Base-by-base conservation (phyloP, 1,140 invertebrate species). In the Trichoplusia ni region DNA sequence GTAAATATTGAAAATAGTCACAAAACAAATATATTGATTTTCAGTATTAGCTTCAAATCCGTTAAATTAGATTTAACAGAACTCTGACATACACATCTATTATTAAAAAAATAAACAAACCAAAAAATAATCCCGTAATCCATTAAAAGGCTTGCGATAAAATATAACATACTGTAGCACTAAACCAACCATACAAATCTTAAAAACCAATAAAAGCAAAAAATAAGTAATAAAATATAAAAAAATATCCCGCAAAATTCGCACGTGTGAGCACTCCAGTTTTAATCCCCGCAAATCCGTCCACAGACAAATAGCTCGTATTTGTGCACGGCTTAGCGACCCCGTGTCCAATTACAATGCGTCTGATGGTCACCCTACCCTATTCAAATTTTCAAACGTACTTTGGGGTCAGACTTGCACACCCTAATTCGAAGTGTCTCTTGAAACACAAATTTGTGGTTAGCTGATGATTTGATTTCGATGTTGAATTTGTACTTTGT, bases 271-370 rank as follows among this genome's bases (percentile, higher is more conserved):
- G 6, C 23, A 47, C 44, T 47, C 11, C 11, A 47, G 6, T 47
- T 18, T 14, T 29, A 47, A 47, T 47, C 44, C 44, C 23, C 6
- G 6, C 4, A 14, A 23, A 4, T 7, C 23, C 44, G n/a, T n/a
- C 2, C 2, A 4, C 23, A 16, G 4, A 47, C 25, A 47, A 47
- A 47, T 47, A 47, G 29, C 29, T 7, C 44, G 23, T 47, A 47
- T 47, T 47, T 47, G 44, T 47, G 11, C 44, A 29, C 44, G 23
- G 44, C 14, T 47, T 47, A 47, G 13, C 44, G 44, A 21, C 23
- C 19, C 44, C 44, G 23, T 29, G 44, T 47, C 44, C 44, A 47
- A 47, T 47, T 47, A 47, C 44, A 47, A 29, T 25, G 38, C 38
- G 14, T n/a, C n/a, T n/a, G n/a, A n/a, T 18, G 11, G 13, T 13